A percentile compares a stretch with the other conserved stretches of the same genome.
Evolutionary conservation across 2,797 vertebrate genomes (phyloP).

Genomic region (Phataginus tricuspis): DNA sequence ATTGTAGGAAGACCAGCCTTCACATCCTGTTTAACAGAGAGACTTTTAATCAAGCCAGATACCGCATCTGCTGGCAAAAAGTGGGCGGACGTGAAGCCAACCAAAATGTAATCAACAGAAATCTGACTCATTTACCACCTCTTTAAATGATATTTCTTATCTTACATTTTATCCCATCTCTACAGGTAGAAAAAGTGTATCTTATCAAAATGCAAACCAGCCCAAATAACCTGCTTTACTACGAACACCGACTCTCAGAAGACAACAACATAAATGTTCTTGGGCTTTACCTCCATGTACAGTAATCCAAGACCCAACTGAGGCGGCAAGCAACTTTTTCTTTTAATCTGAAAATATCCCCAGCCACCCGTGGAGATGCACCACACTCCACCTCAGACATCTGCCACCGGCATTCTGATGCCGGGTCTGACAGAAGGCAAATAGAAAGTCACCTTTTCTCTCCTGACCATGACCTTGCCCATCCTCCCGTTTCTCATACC

Average conservation of each 20-base stretch:
- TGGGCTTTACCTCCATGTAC: neutral
- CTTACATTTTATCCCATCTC: conserved; percentile 15
- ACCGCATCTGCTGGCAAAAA: neutral
- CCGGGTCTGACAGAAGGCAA: neutral
- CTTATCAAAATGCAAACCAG: neutral
- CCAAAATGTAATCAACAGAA: neutral
- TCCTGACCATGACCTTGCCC: neutral
- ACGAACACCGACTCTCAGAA: neutral
- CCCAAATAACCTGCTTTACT: neutral
- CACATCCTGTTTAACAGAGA: neutral
- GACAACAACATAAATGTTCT: neutral
- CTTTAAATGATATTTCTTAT: neutral
- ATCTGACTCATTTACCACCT: neutral
- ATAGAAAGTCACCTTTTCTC: neutral
- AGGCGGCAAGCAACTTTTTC: neutral
- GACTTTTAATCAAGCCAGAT: neutral
- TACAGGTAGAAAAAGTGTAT: neutral
- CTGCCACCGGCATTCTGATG: no score
- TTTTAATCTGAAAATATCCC: neutral
- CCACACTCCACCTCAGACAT: neutral
- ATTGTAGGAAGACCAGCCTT: neutral
- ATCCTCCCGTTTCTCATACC: neutral
- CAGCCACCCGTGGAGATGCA: neutral
- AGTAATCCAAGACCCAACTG: neutral
- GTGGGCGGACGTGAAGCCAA: neutral